phyloP scores from a whole-genome alignment of 2,888 invertebrate genomes.

The Marronus borbonicus region DNA sequence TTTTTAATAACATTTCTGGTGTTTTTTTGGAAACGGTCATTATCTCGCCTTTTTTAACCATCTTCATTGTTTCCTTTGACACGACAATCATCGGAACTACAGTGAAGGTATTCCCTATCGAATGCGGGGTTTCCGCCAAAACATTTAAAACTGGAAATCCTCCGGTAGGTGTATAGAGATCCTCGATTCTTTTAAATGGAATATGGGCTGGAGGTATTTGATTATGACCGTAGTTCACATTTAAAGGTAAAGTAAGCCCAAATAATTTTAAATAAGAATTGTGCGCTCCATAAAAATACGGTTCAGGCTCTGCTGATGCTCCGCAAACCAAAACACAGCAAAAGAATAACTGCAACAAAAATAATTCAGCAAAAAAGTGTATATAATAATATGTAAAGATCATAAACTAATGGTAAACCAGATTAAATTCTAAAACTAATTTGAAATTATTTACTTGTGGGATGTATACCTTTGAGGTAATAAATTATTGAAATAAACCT shows the following conservation, averaged over 20 bases:
- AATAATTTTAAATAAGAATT: constrained; percentile 33
- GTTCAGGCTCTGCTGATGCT: constrained; percentile 1
- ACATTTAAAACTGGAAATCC: constrained; percentile 62
- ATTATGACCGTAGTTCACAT: constrained; percentile 10
- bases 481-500: too few species aligned
- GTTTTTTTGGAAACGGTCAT: constrained; percentile 65
- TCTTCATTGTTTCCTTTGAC: constrained; percentile 64
- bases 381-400: too few species aligned
- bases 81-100: constrained; percentile 67
- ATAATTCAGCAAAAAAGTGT: background rate
- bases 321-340: constrained; percentile 7
- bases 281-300: constrained; percentile 38
- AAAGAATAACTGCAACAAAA: constrained; percentile 40
- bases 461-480: too few species aligned
- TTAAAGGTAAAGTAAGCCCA: constrained; percentile 24
- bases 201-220: background rate
- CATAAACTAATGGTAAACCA: too few species aligned
- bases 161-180: constrained; percentile 13
- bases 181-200: constrained; percentile 14
- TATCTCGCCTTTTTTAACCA: constrained; percentile 65
- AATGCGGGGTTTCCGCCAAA: constrained; percentile 65
- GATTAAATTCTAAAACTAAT: too few species aligned
- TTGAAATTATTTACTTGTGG: too few species aligned
- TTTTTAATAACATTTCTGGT: constrained; percentile 67
- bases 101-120: constrained; percentile 64